A percentile compares a stretch with the other conserved stretches of the same genome.
Conservation (phyloP, 2,888 invertebrate species). For the Portevinia maculata region DNA sequence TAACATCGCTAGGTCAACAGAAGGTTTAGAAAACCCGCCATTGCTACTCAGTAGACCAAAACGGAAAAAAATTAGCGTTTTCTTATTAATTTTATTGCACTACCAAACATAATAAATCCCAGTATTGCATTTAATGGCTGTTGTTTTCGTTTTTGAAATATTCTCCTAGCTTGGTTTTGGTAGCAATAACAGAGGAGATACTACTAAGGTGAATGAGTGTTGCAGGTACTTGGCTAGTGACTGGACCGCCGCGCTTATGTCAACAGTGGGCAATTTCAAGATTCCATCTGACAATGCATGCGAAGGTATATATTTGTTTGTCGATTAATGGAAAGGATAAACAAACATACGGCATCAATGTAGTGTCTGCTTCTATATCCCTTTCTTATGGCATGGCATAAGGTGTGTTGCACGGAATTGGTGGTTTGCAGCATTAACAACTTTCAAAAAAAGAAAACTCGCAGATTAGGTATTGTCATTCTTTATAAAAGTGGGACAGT, state of each 20-base stretch:
- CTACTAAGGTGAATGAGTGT: conserved; percentile 5
- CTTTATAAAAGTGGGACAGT: too few species aligned
- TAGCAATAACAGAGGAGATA: conserved; percentile 9
- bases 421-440: not conserved
- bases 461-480: too few species aligned
- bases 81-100: conserved; percentile 82
- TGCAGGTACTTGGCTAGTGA: conserved; percentile 26
- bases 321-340: conserved; percentile 70
- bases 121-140: conserved; percentile 62
- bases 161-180: conserved; percentile 8
- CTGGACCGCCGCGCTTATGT: conserved; percentile 44
- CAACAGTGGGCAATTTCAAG: conserved; percentile 60
- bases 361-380: conserved; percentile 44
- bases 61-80: conserved; percentile 81
- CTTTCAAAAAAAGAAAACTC: not conserved
- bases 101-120: conserved; percentile 75
- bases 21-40: conserved; percentile 68
- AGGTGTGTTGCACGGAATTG: not conserved
- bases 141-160: conserved; percentile 33
- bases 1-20: conserved; percentile 27
- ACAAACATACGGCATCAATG: conserved; percentile 50
- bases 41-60: conserved; percentile 67
- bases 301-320: conserved; percentile 59
- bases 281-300: conserved; percentile 68
- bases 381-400: not conserved